phyloP scores from a whole-genome alignment of 1,140 invertebrate species.

The Oppia nitens region DNA sequence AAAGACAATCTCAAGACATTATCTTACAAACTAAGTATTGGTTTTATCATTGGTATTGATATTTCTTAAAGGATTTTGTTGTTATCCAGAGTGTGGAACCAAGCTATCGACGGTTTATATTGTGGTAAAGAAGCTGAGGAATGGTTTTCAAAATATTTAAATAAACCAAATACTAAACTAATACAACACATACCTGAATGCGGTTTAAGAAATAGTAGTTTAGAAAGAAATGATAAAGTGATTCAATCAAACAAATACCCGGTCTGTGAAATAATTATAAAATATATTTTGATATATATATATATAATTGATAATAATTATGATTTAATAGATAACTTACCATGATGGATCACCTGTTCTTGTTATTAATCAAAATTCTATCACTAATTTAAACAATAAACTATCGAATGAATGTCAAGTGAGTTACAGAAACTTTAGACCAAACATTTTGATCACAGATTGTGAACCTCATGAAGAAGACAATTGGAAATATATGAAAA shows the following conservation, averaged over 20 bases:
- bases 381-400: slow-evolving; percentile 25
- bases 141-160: slow-evolving; percentile 8
- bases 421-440: slow-evolving; percentile 22
- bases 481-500: slow-evolving; percentile 22
- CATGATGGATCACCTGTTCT: slow-evolving; percentile 14
- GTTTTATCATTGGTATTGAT: background rate
- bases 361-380: slow-evolving; percentile 25
- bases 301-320: background rate
- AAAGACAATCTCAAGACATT: background rate
- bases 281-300: no score
- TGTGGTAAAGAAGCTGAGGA: slow-evolving; percentile 7
- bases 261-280: background rate
- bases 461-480: slow-evolving; percentile 24
- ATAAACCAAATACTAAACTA: background rate
- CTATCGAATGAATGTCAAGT: slow-evolving; percentile 19
- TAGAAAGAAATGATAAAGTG: background rate
- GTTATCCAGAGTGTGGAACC: background rate
- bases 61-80: background rate
- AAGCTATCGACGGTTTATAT: slow-evolving; percentile 6
- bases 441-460: slow-evolving; percentile 22
- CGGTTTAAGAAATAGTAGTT: background rate
- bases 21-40: background rate
- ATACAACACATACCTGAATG: background rate
- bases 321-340: slow-evolving; percentile 4
- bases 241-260: background rate